Percentiles rank a stretch among this genome's conserved stretches.
Evolutionary conservation across 2,113 vertebrate species (phyloP).

Genomic region (Syrmaticus mikado): DNA sequence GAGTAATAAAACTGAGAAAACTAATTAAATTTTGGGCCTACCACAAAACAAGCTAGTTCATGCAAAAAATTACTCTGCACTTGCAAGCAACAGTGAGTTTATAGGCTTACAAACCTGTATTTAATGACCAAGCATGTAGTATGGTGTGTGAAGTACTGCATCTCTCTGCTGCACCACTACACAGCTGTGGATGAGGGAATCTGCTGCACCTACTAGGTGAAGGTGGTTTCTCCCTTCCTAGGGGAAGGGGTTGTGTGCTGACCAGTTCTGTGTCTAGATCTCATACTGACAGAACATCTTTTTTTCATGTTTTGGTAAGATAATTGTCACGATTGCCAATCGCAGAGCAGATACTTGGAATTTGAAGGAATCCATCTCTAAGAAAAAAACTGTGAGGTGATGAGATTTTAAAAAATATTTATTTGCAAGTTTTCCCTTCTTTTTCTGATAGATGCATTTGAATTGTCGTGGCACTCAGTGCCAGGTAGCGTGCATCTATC

Average conservation of each 20-base stretch:
- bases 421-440: not conserved
- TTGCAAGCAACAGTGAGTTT: slow-evolving; percentile 2
- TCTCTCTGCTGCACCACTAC: not conserved
- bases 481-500: not conserved
- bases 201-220: not conserved
- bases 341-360: not conserved
- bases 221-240: not conserved
- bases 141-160: not conserved
- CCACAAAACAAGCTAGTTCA: slow-evolving; percentile 36
- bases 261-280: not conserved
- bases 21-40: slow-evolving; percentile 41
- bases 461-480: not conserved
- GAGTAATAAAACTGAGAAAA: slow-evolving; percentile 55
- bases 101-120: not conserved
- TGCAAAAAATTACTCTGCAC: not conserved
- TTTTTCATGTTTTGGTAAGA: not conserved
- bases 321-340: not conserved
- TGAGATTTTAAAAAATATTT: accelerated
- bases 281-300: not conserved
- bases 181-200: not conserved
- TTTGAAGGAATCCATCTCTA: not conserved
- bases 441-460: not conserved
- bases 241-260: not conserved
- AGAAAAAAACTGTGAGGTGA: not conserved
- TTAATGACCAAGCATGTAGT: slow-evolving; percentile 20